phyloP scores from a whole-genome alignment of 35 echinoderm and acorn worm species.

The Stichopus chloronotus region DNA sequence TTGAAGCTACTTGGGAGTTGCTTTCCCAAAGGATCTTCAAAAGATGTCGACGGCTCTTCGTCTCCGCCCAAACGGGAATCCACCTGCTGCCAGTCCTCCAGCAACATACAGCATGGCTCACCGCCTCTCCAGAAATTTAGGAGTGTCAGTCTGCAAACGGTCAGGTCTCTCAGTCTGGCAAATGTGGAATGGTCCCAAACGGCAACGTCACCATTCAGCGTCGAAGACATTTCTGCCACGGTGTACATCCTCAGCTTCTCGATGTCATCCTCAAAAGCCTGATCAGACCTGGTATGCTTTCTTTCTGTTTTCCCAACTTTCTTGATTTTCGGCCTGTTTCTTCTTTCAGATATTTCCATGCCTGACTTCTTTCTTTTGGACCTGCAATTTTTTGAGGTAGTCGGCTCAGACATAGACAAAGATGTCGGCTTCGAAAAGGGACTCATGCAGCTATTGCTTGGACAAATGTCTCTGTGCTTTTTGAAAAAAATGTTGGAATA shows the following conservation, averaged over 20 bases:
- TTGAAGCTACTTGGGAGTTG: too few species aligned
- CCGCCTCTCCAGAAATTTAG: not conserved
- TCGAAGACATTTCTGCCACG: not conserved
- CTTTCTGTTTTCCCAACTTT: too few species aligned
- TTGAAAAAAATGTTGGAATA: constrained; percentile 22
- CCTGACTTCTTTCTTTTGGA: too few species aligned
- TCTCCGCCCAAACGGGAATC: too few species aligned
- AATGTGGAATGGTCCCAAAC: not conserved
- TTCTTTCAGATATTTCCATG: too few species aligned
- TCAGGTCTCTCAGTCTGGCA: not conserved
- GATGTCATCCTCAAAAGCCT: too few species aligned
- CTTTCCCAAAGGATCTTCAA: too few species aligned
- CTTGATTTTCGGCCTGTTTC: too few species aligned
- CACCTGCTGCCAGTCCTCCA: not conserved
- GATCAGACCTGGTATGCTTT: too few species aligned
- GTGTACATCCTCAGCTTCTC: not conserved
- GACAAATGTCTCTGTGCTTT: constrained; percentile 43
- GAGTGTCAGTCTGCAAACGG: not conserved
- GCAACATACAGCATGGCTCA: not conserved
- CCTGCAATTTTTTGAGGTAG: too few species aligned
- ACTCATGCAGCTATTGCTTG: not conserved
- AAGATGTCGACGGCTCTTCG: too few species aligned
- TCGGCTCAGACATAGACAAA: too few species aligned
- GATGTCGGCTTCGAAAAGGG: not conserved
- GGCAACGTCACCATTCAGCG: not conserved